Percentiles rank a stretch among this genome's conserved stretches.
phyloP scores from a whole-genome alignment of 2,797 vertebrate genomes.

The Tamandua tetradactyla region DNA sequence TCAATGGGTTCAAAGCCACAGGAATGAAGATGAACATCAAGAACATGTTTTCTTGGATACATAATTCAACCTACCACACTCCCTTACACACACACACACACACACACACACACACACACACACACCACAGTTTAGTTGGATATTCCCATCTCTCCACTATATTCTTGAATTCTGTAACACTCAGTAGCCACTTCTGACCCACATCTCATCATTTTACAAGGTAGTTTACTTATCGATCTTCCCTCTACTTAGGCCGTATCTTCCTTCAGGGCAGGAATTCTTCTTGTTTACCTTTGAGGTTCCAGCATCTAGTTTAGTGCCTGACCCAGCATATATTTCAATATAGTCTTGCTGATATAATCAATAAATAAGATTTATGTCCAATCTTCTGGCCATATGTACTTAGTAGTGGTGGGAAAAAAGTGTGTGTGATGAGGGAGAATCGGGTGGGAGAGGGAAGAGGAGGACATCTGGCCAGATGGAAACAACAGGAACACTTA shows the following conservation, averaged over 20 bases:
- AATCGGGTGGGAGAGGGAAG: rapidly evolving
- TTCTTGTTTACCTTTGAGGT: neutral
- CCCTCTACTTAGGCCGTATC: neutral
- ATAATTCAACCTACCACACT: neutral
- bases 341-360: neutral
- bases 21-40: neutral
- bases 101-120: neutral
- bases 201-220: neutral
- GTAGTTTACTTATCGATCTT: neutral
- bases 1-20: no score
- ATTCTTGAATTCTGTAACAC: neutral
- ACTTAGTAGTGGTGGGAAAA: neutral
- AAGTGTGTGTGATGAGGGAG: neutral
- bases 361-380: neutral
- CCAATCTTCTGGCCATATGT: neutral
- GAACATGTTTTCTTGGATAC: no score
- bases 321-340: neutral
- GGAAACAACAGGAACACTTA: neutral
- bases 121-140: neutral
- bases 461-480: neutral
- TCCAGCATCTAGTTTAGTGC: neutral
- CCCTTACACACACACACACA: neutral
- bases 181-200: neutral
- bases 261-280: neutral
- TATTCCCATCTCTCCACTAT: neutral